Percentiles rank a stretch among this genome's conserved stretches.
Conservation (phyloP, 2,888 invertebrate genomes). For the Malachius bipustulatus region DNA sequence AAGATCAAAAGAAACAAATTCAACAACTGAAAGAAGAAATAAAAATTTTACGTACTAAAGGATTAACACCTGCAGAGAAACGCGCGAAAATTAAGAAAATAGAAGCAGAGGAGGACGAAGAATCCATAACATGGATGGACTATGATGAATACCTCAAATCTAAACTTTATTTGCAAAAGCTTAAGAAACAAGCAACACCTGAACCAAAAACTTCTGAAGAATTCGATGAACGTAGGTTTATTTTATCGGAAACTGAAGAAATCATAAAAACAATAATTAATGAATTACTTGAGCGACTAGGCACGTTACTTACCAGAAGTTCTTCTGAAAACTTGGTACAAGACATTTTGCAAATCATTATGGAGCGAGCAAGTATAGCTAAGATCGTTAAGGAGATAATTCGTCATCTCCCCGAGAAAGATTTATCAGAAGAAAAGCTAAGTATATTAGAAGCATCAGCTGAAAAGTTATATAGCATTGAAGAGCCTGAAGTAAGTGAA, state of each 20-base stretch:
- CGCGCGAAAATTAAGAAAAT: slow-evolving; percentile 15
- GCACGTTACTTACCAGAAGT: slow-evolving; percentile 16
- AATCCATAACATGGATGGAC: slow-evolving; percentile 12
- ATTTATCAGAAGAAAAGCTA: slow-evolving; percentile 24
- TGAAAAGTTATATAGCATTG: slow-evolving; percentile 26
- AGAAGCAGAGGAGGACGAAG: slow-evolving; percentile 16
- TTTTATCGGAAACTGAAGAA: slow-evolving; percentile 23
- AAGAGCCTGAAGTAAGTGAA: slow-evolving; percentile 25
- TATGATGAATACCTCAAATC: slow-evolving; percentile 16
- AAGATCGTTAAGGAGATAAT: slow-evolving; percentile 27
- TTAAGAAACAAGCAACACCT: not conserved
- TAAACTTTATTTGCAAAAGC: slow-evolving; percentile 8
- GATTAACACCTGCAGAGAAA: slow-evolving; percentile 14
- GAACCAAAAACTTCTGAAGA: slow-evolving; percentile 3
- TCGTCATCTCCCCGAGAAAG: slow-evolving; percentile 22
- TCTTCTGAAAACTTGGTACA: slow-evolving; percentile 23
- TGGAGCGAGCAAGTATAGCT: slow-evolving; percentile 24
- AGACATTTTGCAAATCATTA: slow-evolving; percentile 22
- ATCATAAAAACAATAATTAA: slow-evolving; percentile 23
- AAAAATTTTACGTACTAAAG: slow-evolving; percentile 11
- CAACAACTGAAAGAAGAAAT: slow-evolving; percentile 13
- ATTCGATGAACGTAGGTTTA: too few species aligned
- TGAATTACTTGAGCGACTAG: slow-evolving; percentile 24
- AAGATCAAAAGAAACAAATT: slow-evolving; percentile 34
- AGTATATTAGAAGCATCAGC: slow-evolving; percentile 26